phyloP scores from a whole-genome alignment of 2,113 vertebrate genomes.

The Gallinago jamesoni region DNA sequence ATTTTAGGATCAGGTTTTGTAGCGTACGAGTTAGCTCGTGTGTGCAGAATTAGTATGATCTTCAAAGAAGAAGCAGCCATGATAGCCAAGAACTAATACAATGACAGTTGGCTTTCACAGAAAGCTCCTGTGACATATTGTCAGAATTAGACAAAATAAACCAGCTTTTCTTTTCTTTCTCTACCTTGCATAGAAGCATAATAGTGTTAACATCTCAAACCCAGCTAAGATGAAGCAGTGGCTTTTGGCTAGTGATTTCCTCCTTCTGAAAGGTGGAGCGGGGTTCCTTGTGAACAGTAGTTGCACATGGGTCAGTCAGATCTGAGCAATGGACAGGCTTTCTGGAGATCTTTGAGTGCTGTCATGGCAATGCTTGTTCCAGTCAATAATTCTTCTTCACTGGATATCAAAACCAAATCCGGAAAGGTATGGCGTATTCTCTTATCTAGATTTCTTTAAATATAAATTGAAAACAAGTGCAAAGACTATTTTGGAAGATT shows the following conservation, averaged over 20 bases:
- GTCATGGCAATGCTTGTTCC: neutral
- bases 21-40: neutral
- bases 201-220: neutral
- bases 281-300: too few species aligned
- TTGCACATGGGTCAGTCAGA: too few species aligned
- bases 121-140: neutral
- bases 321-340: neutral
- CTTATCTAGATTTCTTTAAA: neutral
- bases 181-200: neutral
- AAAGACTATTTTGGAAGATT: neutral
- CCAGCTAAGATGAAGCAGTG: neutral
- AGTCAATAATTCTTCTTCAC: neutral
- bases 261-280: too few species aligned
- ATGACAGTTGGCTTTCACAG: neutral
- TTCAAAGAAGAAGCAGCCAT: neutral
- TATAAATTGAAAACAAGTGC: neutral
- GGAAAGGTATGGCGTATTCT: neutral
- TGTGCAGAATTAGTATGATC: neutral
- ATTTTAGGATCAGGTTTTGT: neutral
- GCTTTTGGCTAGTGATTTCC: neutral
- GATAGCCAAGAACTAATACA: neutral
- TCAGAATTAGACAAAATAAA: neutral
- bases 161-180: neutral
- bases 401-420: neutral
- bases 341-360: neutral